Percentiles rank a stretch among this genome's conserved stretches.
These are phyloP conservation scores for Halictus quadricinctus DNA, from an alignment of 2,888 invertebrate species.

Conservation along the genomic window DNA sequence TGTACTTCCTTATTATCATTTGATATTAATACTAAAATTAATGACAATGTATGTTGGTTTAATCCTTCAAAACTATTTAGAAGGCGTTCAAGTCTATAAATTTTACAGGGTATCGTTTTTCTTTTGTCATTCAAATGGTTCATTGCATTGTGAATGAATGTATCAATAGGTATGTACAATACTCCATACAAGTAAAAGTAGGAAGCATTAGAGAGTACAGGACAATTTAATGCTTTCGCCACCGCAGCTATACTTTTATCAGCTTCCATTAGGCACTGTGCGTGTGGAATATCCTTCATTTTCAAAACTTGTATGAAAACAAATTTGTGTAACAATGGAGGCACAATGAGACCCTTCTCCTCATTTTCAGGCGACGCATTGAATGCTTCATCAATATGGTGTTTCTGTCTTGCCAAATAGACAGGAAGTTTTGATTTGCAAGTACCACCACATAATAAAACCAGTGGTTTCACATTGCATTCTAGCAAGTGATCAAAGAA, in stretches of 20 bases:
- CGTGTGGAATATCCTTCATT: slow-evolving; percentile 87
- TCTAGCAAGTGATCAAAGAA: slow-evolving; percentile 88
- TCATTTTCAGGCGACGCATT: slow-evolving; percentile 82
- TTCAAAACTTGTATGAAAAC: slow-evolving; percentile 88
- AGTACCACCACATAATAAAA: slow-evolving; percentile 92
- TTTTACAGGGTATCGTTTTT: slow-evolving; percentile 86
- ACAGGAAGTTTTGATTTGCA: slow-evolving; percentile 89
- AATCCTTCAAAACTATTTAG: slow-evolving; percentile 72
- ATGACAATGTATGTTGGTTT: not conserved
- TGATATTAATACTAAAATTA: not conserved
- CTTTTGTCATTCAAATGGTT: not conserved
- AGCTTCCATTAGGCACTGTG: slow-evolving; percentile 93
- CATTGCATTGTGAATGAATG: slow-evolving; percentile 84
- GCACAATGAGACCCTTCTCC: slow-evolving; percentile 81
- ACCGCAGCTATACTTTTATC: slow-evolving; percentile 93
- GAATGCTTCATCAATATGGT: slow-evolving; percentile 85
- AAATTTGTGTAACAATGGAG: slow-evolving; percentile 89
- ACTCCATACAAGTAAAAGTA: slow-evolving; percentile 96
- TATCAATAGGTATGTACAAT: slow-evolving; percentile 90
- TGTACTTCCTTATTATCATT: not conserved
- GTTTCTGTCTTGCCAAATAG: slow-evolving; percentile 84
- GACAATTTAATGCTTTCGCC: slow-evolving; percentile 90
- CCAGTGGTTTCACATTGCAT: slow-evolving; percentile 88
- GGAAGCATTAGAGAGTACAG: slow-evolving; percentile 95
- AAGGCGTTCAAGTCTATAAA: slow-evolving; percentile 89